A percentile compares a stretch with the other conserved stretches of the same genome.
These are phyloP conservation scores for Microctonus brassicae DNA, from an alignment of 2,888 invertebrate species.

Conservation along the genomic window DNA sequence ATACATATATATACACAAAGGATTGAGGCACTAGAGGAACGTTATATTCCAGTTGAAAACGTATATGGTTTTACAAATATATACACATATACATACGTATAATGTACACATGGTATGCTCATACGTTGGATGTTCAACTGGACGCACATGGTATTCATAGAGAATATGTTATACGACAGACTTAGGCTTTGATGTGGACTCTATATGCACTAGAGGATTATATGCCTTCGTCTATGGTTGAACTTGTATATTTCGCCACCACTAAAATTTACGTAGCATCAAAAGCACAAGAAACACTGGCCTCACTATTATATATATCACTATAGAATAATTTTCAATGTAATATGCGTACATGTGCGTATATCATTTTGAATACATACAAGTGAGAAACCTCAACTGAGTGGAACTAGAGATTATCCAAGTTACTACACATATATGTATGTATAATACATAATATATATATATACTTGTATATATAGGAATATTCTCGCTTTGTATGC, in stretches of 20 bases:
- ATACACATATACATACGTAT: not conserved
- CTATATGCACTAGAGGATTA: constrained; percentile 55
- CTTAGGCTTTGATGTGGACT: constrained; percentile 63
- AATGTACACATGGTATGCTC: too few species aligned
- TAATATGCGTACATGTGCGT: constrained; percentile 4
- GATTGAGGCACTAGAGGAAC: constrained; percentile 9
- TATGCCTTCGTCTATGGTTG: constrained; percentile 46
- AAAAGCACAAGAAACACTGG: not conserved
- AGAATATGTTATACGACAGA: constrained; percentile 60
- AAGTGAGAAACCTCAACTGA: constrained; percentile 13
- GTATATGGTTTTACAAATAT: not conserved
- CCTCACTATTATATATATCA: not conserved
- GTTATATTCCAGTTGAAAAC: not conserved
- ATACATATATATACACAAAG: too few species aligned
- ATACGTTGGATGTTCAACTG: constrained; percentile 36
- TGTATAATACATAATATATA: too few species aligned
- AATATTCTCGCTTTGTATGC: not conserved
- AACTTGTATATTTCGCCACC: constrained; percentile 15
- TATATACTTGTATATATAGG: too few species aligned
- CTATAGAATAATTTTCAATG: not conserved
- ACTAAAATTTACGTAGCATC: constrained; percentile 2
- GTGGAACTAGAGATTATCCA: constrained; percentile 22
- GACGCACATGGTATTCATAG: constrained; percentile 59
- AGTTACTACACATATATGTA: not conserved
- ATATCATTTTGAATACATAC: constrained; percentile 21